Evolutionary conservation across 1,140 invertebrate species (phyloP).

Genomic region (Prorops nasuta): DNA sequence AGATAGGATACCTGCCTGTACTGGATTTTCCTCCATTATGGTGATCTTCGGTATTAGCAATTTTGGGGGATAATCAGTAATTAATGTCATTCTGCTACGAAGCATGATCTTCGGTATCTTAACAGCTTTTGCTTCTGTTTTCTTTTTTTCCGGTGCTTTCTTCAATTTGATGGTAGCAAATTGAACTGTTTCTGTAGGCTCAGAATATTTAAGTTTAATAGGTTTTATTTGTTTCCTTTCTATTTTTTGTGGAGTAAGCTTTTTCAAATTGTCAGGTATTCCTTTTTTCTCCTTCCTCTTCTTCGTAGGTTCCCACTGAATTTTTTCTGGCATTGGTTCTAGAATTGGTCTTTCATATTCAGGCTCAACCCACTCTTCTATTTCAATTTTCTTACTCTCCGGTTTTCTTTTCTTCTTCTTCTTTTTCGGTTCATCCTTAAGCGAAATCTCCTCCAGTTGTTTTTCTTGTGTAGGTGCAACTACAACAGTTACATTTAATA

Average conservation of each 20-base stretch:
- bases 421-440: constrained; percentile 33
- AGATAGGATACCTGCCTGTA: constrained; percentile 66
- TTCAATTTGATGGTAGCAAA: constrained; percentile 66
- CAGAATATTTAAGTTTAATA: constrained; percentile 50
- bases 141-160: constrained; percentile 56
- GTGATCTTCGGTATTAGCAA: constrained; percentile 55
- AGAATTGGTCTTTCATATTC: constrained; percentile 53
- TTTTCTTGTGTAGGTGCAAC: constrained; percentile 40
- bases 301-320: constrained; percentile 47
- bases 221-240: constrained; percentile 53
- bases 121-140: constrained; percentile 53
- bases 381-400: constrained; percentile 44
- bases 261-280: constrained; percentile 28
- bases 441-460: constrained; percentile 33
- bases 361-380: constrained; percentile 53
- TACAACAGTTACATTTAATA: too few relatives aligned
- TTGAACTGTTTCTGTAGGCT: constrained; percentile 51
- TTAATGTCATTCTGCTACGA: constrained; percentile 62
- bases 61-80: constrained; percentile 63
- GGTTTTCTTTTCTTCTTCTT: constrained; percentile 50
- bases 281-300: constrained; percentile 48
- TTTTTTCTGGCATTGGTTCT: constrained; percentile 52
- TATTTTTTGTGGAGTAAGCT: constrained; percentile 45
- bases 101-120: constrained; percentile 65
- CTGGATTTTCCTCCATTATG: constrained; percentile 57